Evolutionary conservation across 2,797 vertebrate species (phyloP).

Genomic region (Podarcis siculus): DNA sequence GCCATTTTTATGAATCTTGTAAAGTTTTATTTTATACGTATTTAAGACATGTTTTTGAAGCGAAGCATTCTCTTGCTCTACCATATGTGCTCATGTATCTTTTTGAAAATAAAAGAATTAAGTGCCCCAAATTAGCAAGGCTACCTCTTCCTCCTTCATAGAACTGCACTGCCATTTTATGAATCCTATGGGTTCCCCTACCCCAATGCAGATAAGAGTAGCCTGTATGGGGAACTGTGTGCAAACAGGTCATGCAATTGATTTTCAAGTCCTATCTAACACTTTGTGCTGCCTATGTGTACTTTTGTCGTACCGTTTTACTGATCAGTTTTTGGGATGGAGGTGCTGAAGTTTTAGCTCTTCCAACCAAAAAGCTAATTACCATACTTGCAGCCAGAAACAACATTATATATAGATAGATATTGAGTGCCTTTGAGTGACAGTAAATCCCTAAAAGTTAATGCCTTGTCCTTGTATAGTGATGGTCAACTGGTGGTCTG

Average conservation of each 20-base stretch:
- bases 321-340: background rate
- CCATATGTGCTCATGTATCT: background rate
- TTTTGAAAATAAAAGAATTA: background rate
- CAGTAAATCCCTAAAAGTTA: background rate
- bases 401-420: too few relatives aligned
- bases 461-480: background rate
- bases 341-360: background rate
- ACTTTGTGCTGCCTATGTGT: background rate
- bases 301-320: background rate
- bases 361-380: background rate
- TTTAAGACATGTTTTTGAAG: background rate
- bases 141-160: background rate
- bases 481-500: background rate
- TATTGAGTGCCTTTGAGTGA: background rate
- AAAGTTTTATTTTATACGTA: conserved; percentile 16
- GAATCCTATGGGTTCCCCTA: background rate
- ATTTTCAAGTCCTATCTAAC: background rate
- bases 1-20: conserved; percentile 9
- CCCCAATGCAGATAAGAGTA: background rate
- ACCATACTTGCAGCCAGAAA: background rate
- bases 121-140: background rate
- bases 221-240: background rate
- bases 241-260: background rate
- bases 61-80: background rate
- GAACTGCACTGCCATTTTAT: background rate